Percentiles rank a stretch among this genome's conserved stretches.
These are phyloP conservation scores for Cantharis lateralis DNA, from an alignment of 2,888 invertebrate genomes.

Conservation along the genomic window DNA sequence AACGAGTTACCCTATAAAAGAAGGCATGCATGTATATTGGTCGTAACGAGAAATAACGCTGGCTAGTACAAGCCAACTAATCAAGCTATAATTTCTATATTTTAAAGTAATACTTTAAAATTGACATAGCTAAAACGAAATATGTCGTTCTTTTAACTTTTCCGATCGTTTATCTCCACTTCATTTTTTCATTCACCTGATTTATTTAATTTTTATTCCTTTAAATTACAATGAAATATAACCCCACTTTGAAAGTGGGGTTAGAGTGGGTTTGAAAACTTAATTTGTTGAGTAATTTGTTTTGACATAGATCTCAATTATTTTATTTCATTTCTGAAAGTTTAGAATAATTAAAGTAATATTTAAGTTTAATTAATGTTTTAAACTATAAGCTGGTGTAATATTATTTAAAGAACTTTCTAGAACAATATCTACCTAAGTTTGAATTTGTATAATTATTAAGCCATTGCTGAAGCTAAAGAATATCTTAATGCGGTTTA, in stretches of 20 bases:
- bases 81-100: slow-evolving; percentile 7
- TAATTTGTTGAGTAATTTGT: too few relatives aligned
- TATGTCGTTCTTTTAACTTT: background rate
- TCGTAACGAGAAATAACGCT: slow-evolving; percentile 19
- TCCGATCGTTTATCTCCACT: too few relatives aligned
- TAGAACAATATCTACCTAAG: background rate
- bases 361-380: background rate
- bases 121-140: background rate
- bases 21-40: slow-evolving; percentile 33
- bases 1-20: slow-evolving; percentile 34
- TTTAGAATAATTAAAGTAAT: too few relatives aligned
- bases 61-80: slow-evolving; percentile 6
- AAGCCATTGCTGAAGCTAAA: background rate
- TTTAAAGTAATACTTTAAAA: background rate
- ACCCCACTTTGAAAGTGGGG: too few relatives aligned
- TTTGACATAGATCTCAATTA: too few relatives aligned
- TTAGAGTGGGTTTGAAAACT: too few relatives aligned
- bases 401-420: background rate
- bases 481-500: background rate
- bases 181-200: too few relatives aligned
- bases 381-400: background rate
- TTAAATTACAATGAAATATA: too few relatives aligned
- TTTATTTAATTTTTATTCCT: too few relatives aligned
- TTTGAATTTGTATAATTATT: background rate
- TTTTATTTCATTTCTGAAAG: too few relatives aligned